phyloP scores from a whole-genome alignment of 2,888 invertebrate species.

The Calliphora vomitoria region DNA sequence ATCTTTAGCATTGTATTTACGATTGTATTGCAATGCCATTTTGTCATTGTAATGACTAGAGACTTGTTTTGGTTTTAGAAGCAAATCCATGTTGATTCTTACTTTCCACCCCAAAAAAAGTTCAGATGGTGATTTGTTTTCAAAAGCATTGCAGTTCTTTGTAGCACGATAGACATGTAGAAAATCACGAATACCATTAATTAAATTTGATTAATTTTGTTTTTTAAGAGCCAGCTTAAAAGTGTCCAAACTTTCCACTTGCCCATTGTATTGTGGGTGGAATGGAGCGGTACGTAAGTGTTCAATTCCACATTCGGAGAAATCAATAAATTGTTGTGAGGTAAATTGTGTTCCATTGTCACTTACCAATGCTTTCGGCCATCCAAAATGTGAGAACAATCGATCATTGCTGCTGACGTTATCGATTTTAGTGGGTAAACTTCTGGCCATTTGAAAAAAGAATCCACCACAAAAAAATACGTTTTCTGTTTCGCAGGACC shows the following conservation, averaged over 20 bases:
- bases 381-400: conserved; percentile 34
- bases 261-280: conserved; percentile 58
- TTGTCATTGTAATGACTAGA: no score
- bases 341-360: conserved; percentile 73
- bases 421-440: conserved; percentile 23
- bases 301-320: conserved; percentile 35
- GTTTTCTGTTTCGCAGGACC: no score
- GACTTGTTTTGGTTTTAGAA: no score
- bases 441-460: no score
- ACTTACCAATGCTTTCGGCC: conserved; percentile 60
- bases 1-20: no score
- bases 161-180: conserved; percentile 37
- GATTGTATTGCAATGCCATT: background rate
- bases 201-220: conserved; percentile 4
- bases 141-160: conserved; percentile 40
- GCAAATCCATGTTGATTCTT: no score
- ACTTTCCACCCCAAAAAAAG: no score
- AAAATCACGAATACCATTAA: conserved; percentile 24
- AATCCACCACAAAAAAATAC: no score
- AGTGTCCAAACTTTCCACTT: conserved; percentile 69
- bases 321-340: conserved; percentile 62
- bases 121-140: conserved; percentile 46
- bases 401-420: conserved; percentile 40
- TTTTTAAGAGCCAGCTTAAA: conserved; percentile 69
- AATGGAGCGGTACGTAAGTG: no score